Evolutionary conservation across 2,888 invertebrate species (phyloP).

Genomic region (Tachina lurida): DNA sequence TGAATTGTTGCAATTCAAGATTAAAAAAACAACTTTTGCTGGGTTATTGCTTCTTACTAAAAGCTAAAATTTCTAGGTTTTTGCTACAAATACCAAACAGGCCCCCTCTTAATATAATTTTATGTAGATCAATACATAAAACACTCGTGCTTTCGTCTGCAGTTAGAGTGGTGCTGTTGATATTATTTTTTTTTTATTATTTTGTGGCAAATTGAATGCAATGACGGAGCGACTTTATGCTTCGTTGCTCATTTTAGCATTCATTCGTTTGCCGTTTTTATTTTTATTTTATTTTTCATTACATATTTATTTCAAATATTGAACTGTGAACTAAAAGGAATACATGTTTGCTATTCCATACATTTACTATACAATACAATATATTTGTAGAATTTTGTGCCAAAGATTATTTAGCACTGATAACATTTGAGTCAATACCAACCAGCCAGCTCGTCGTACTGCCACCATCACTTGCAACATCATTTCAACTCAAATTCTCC

Average conservation of each 20-base stretch:
- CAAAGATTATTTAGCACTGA: slow-evolving; percentile 81
- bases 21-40: neutral
- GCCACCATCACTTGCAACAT: slow-evolving; percentile 44
- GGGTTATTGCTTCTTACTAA: neutral
- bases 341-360: slow-evolving; percentile 36
- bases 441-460: slow-evolving; percentile 4
- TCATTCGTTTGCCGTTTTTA: slow-evolving; percentile 57
- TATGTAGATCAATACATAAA: slow-evolving; percentile 55
- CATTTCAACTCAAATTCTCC: slow-evolving; percentile 32
- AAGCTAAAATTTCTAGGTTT: neutral
- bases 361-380: too few relatives aligned
- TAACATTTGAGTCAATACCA: slow-evolving; percentile 76
- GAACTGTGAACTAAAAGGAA: slow-evolving; percentile 45
- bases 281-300: neutral
- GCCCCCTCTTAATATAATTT: slow-evolving; percentile 17
- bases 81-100: neutral
- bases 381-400: slow-evolving; percentile 63
- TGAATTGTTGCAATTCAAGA: too few relatives aligned
- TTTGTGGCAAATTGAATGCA: slow-evolving; percentile 66
- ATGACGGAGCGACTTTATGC: slow-evolving; percentile 76
- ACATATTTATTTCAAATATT: slow-evolving; percentile 54
- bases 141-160: slow-evolving; percentile 29
- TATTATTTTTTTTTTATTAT: slow-evolving; percentile 19
- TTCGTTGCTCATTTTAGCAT: slow-evolving; percentile 75
- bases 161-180: slow-evolving; percentile 8